These are phyloP conservation scores for Eolophus roseicapilla DNA, from an alignment of 2,113 vertebrate species.

Conservation along the genomic window DNA sequence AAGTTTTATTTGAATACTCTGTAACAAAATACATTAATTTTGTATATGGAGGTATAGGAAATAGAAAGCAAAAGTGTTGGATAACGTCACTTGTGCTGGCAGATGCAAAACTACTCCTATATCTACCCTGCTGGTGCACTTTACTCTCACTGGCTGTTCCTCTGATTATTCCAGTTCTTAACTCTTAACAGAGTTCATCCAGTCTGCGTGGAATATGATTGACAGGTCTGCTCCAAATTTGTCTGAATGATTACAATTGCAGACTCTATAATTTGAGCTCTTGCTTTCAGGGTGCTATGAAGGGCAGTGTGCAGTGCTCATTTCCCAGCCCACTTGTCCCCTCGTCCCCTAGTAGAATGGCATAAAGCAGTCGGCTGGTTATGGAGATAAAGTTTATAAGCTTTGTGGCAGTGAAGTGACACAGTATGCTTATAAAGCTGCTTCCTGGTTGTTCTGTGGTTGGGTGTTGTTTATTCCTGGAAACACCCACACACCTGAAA, in stretches of 20 bases:
- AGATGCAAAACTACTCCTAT: not conserved
- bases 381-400: not conserved
- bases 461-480: conserved; percentile 54
- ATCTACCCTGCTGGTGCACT: not conserved
- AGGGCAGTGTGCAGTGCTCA: not conserved
- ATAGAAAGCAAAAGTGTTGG: conserved; percentile 16
- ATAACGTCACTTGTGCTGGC: not conserved
- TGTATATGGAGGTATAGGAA: not conserved
- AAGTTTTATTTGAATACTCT: not conserved
- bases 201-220: not conserved
- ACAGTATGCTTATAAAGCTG: not conserved
- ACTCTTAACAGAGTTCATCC: not conserved
- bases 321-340: not conserved
- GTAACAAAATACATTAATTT: not conserved
- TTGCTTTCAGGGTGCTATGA: not conserved
- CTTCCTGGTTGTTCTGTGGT: conserved; percentile 51
- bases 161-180: not conserved
- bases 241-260: not conserved
- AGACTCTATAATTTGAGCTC: not conserved
- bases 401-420: not conserved
- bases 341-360: not conserved
- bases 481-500: conserved; percentile 61
- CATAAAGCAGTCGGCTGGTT: not conserved
- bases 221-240: not conserved
- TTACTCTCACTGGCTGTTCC: not conserved